These are phyloP conservation scores for Nerophis ophidion DNA, from an alignment of 2,113 vertebrate genomes.

Conservation along the genomic window DNA sequence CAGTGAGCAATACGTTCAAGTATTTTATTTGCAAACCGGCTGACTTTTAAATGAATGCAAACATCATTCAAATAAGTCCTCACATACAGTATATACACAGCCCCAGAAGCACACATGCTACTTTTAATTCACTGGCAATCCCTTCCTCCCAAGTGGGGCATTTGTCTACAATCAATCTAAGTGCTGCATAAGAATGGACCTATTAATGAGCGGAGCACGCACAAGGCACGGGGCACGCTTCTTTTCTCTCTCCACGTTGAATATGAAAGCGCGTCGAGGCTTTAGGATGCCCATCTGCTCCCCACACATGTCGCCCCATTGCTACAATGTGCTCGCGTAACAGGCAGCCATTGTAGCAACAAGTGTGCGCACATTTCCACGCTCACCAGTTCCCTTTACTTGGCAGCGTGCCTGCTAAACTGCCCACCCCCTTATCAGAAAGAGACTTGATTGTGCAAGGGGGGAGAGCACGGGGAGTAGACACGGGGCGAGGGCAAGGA, in stretches of 20 bases:
- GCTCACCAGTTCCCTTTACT: conserved; percentile 69
- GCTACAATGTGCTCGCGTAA: conserved; percentile 59
- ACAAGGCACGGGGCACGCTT: conserved; percentile 37
- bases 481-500: conserved; percentile 31
- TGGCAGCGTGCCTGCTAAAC: conserved; percentile 70
- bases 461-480: conserved; percentile 52
- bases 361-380: conserved; percentile 74
- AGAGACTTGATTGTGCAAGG: conserved; percentile 75
- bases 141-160: conserved; percentile 40
- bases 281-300: conserved; percentile 58
- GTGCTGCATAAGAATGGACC: conserved; percentile 63
- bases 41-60: conserved; percentile 38
- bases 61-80: conserved; percentile 39
- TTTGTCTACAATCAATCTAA: conserved; percentile 70
- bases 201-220: conserved; percentile 62
- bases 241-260: conserved; percentile 44
- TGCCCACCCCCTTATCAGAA: conserved; percentile 68
- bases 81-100: conserved; percentile 2
- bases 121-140: conserved; percentile 24
- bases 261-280: conserved; percentile 53
- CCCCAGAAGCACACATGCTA: conserved; percentile 10
- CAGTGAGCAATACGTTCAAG: conserved; percentile 15
- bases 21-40: conserved; percentile 20
- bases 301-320: conserved; percentile 28
- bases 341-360: conserved; percentile 70